These are phyloP conservation scores for Sinocyclocheilus anshuiensis DNA, from an alignment of 2,113 vertebrate species.

Conservation along the genomic window DNA sequence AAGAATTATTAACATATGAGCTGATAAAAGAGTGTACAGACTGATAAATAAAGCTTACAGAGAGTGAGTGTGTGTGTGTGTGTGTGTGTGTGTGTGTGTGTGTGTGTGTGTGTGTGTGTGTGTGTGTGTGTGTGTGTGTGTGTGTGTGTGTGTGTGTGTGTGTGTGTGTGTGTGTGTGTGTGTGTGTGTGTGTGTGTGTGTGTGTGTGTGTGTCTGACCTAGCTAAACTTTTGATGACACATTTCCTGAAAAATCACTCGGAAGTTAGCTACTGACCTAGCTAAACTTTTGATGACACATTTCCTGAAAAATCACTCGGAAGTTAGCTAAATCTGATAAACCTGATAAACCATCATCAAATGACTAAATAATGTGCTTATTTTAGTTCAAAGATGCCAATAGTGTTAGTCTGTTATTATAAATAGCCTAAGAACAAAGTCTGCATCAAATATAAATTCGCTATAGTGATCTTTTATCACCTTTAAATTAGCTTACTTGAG, in stretches of 20 bases:
- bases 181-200: too few species aligned
- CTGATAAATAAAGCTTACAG: constrained; percentile 21
- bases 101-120: not conserved
- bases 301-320: not conserved
- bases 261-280: too few species aligned
- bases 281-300: not conserved
- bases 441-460: not conserved
- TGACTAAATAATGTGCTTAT: not conserved
- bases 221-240: too few species aligned
- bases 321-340: not conserved
- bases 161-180: too few species aligned
- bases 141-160: too few species aligned
- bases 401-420: not conserved
- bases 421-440: not conserved
- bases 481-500: not conserved
- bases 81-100: too few species aligned
- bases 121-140: too few species aligned
- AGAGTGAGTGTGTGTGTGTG: not conserved
- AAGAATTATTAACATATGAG: not conserved
- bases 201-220: too few species aligned
- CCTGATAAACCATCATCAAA: not conserved
- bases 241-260: too few species aligned
- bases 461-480: not conserved
- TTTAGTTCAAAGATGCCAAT: not conserved
- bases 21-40: constrained; percentile 10